These are phyloP conservation scores for Plotosus lineatus DNA, from an alignment of 2,113 vertebrate genomes.

Conservation along the genomic window DNA sequence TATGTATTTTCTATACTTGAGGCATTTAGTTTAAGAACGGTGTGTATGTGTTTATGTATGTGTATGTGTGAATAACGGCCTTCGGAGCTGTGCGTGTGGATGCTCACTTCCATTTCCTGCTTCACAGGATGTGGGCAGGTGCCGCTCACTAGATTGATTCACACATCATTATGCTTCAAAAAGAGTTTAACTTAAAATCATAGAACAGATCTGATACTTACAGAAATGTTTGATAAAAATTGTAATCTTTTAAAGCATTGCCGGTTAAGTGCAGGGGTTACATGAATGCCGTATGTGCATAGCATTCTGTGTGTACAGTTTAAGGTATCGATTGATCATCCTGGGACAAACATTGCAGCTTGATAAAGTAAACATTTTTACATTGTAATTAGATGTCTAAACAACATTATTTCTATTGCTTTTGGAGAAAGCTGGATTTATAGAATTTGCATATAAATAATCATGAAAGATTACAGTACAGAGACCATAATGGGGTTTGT, in stretches of 20 bases:
- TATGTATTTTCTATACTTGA: conserved; percentile 59
- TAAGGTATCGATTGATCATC: background rate
- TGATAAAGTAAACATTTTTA: background rate
- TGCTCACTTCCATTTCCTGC: conserved; percentile 61
- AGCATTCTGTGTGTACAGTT: background rate
- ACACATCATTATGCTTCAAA: conserved; percentile 10
- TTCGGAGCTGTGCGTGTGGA: conserved; percentile 17
- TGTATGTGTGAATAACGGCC: conserved; percentile 7
- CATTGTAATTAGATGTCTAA: background rate
- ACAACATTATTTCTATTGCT: background rate
- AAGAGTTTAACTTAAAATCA: conserved; percentile 30
- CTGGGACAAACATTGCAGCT: background rate
- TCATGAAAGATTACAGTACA: background rate
- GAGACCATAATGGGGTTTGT: too few species aligned
- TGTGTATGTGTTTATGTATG: background rate
- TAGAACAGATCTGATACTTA: background rate
- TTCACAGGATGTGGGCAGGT: conserved; percentile 66
- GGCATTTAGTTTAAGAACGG: background rate
- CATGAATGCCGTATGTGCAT: background rate
- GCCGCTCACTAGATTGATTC: background rate
- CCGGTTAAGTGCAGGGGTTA: background rate
- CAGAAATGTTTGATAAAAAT: background rate
- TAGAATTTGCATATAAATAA: background rate
- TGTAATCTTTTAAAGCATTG: background rate
- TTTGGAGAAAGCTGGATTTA: background rate